phyloP scores from a whole-genome alignment of 2,888 invertebrate species.

The Pristionchus exspectatus region DNA sequence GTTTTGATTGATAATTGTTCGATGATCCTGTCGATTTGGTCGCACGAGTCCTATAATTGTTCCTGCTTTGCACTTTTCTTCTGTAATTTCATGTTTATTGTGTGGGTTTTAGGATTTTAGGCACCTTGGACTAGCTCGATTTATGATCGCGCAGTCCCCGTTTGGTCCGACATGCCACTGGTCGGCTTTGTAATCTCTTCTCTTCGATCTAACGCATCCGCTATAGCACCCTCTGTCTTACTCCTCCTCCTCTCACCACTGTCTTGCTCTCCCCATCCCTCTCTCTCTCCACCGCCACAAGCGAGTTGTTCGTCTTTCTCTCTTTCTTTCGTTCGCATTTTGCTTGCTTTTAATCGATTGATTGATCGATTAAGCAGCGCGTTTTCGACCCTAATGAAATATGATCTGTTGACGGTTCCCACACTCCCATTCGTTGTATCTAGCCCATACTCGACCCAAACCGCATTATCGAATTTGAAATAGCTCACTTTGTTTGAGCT shows the following conservation, averaged over 20 bases:
- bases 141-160: neutral
- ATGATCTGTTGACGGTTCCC: neutral
- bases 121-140: no score
- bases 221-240: neutral
- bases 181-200: neutral
- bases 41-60: no score
- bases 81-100: no score
- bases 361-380: neutral
- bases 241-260: neutral
- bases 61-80: no score
- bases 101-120: no score
- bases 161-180: neutral
- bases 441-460: neutral
- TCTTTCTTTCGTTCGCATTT: constrained; percentile 20
- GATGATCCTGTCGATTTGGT: no score
- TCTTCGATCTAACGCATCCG: neutral
- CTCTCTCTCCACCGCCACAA: neutral
- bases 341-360: neutral
- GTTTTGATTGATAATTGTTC: no score
- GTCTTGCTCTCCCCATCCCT: neutral
- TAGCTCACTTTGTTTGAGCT: no score
- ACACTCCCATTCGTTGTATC: neutral
- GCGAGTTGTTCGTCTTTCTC: constrained; percentile 11
- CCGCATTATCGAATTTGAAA: no score
- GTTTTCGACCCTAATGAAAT: neutral